Base-by-base conservation (phyloP, 2,113 vertebrate genomes). In the Corythoichthys intestinalis region DNA sequence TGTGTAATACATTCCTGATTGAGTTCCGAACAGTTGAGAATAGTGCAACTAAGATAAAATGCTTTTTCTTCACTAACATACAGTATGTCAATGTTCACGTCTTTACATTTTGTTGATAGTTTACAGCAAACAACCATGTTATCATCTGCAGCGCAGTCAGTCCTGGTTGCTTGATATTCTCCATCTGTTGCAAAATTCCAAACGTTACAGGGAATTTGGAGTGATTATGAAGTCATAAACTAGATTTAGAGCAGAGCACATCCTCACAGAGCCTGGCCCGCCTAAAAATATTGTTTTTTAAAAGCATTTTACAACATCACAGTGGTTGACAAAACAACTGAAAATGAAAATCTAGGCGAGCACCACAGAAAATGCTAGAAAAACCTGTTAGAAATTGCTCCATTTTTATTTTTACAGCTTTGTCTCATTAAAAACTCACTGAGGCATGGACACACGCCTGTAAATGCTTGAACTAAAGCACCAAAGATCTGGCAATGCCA, bases 181-280 rank as follows among this genome's bases (percentile, higher is more conserved):
- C 35, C 65, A 74, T 80, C 75, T 69, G 53, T 20, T 49, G 49
- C 50, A n/a, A 66, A 61, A 70, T 65, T 64, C 28, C 63, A 72
- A 66, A 63, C 9, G 20, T 56, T 54, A 1, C 6, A 14, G 47
- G n/a, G 68, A 71, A 78, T 50, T 65, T 49, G 73, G 74, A 79
- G 73, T 58, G 60, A 11, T 65, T 69, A 63, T 0, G 56, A 77
- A 69, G 61, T 65, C 50, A 60, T 76, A 73, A 85, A 87, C 7
- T 6, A 58, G 64, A 79, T 84, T 84, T 81, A 71, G 63, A 76
- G 64, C 50, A 46, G 34, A 72, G 62, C 49, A 56, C 69, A 66
- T 73, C 81, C 57, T 62, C 35, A 50, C 38, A 70, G 63, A 75
- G 66, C n/a, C n/a, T 8, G 12, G 69, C 35, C 9, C 66, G 67